Evolutionary conservation across 2,113 vertebrate genomes (phyloP), one percentile per base, ranked within the genome.

Genomic region (Xenus cinereus): DNA sequence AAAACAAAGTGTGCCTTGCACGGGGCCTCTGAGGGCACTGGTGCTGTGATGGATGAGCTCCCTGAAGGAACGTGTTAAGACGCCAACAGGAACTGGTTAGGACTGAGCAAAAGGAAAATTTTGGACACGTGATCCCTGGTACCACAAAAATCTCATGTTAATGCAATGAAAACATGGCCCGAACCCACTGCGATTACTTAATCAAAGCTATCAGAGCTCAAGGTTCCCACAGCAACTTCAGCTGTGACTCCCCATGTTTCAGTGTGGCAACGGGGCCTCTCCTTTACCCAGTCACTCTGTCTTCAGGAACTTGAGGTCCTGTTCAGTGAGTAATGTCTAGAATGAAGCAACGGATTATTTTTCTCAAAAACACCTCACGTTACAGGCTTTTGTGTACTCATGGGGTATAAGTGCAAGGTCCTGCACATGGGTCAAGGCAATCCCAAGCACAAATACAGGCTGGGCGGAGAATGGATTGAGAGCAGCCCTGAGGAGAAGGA

Each of bases 231-330:
- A 41, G 67, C 17, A 76, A 32, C 14, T 32, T 28, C 30, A 48
- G 46, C 39, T 19, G 21, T 7, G 2, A 13, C 23, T n/a, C 45
- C 21, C 23, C 4, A 17, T 0, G 0, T 77, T 66, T 48, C 0
- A 2, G 6, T 19, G 71, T 1, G 3, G 32, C 9, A 15, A 18
- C 0, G 1, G 21, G 41, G 9, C 18, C 18, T 69, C 35, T 35
- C 35, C 41, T 51, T 71, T 10, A 21, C 39, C n/a, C 9, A 2
- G 12, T 9, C 6, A 7, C n/a, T 19, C 54, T 39, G 69, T 13
- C 18, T 28, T 63, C 37, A 20, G 62, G 37, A 63, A 17, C 17
- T 22, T 5, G 2, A 18, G 79, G 33, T 12, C 5, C 24, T 64
- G 35, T 48, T 84, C 35, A 15, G 39, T 2, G 23, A 87, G 43